Base-by-base conservation (phyloP, 2,113 vertebrate species). In the Phalacrocorax brasilianus region DNA sequence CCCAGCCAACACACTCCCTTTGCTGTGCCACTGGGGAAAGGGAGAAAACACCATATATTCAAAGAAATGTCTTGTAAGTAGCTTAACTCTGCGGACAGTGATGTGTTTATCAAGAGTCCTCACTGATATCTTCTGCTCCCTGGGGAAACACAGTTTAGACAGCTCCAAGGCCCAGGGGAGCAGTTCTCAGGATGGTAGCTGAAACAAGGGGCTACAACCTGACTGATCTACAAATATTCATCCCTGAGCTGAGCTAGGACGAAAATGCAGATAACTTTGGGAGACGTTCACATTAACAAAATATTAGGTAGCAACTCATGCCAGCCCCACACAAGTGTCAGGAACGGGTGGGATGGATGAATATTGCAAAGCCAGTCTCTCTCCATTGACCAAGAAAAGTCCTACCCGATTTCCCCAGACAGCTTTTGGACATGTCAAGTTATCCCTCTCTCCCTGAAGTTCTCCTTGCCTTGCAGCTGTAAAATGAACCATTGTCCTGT, bases 241-340 rank as follows among this genome's bases (percentile, higher is more conserved):
- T 21, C 4, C 2, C 12, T 2, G 1, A 35, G 17, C 19, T 85
- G 71, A 89, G 76, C 13, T 10, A 32, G 59, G 52, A 83, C 14
- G 30, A 59, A 42, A 56, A 55, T 22, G 26, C 9, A 49, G 18
- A 63, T 27, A 22, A 30, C 12, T 66, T 49, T 45, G 22, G 38
- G 42, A 49, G 12, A 24, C 8, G 44, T 33, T 42, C 33, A 10
- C 12, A 15, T 17, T 12, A 65, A 32, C 3, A 66, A 56, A 89
- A 88, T 33, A 44, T 16, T 1, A 45, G 9, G 30, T 15, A 38
- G 24, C 6, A 59, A 9, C 11, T 71, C 61, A n/a, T 78, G 6
- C 12, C 32, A 63, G 15, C 4, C 9, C 38, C 15, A 4, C 3
- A 4, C 8, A 50, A 45, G 10, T 2, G 3, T 38, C 2, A 0